Percentiles rank a stretch among this genome's conserved stretches.
These are phyloP conservation scores for Polyploca ridens DNA, from an alignment of 2,888 invertebrate genomes.

Conservation along the genomic window DNA sequence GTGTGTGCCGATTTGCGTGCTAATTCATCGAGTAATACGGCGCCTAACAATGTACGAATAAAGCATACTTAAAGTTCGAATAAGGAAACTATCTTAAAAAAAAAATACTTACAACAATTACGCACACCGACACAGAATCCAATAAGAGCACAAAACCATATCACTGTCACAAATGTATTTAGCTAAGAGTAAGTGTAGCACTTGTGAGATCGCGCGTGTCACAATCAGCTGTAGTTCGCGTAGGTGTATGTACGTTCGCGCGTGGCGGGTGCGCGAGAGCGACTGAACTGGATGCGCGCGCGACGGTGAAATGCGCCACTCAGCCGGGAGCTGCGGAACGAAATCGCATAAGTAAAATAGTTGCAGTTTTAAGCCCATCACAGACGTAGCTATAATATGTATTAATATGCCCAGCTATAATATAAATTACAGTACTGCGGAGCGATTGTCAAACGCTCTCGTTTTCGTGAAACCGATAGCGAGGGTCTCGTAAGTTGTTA, in stretches of 20 bases:
- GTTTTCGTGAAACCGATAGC: too few relatives aligned
- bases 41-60: neutral
- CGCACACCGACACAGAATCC: constrained; percentile 72
- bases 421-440: too few relatives aligned
- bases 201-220: constrained; percentile 48
- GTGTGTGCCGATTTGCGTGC: constrained; percentile 61
- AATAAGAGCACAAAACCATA: constrained; percentile 78
- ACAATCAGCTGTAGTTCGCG: constrained; percentile 37
- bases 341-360: constrained; percentile 56
- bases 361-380: too few relatives aligned
- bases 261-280: constrained; percentile 55
- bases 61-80: neutral
- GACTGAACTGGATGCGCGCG: constrained; percentile 52
- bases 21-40: constrained; percentile 28
- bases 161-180: constrained; percentile 76
- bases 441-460: too few relatives aligned
- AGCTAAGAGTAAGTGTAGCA: constrained; percentile 44
- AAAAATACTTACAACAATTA: constrained; percentile 66
- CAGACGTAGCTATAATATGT: too few relatives aligned
- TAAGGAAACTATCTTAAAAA: neutral
- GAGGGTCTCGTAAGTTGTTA: too few relatives aligned
- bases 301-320: constrained; percentile 58
- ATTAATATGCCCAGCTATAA: too few relatives aligned
- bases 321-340: constrained; percentile 40
- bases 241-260: constrained; percentile 44